Evolutionary conservation across 2,113 vertebrate genomes (phyloP).

Genomic region (Murina feae): DNA sequence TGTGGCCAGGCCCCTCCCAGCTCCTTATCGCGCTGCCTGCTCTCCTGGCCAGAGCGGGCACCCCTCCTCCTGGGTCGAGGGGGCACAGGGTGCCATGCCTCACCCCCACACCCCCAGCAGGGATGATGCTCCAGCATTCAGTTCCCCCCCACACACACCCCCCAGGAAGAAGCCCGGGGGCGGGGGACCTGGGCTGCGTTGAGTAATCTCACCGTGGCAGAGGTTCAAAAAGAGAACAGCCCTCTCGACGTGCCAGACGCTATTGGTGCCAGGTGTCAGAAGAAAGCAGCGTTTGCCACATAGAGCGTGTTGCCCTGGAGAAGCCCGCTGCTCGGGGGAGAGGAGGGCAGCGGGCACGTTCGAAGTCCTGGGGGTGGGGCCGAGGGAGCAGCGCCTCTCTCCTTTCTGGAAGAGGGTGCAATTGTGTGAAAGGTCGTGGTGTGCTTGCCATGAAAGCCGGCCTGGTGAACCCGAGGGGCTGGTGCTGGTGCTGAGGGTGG

Average conservation of each 20-base stretch:
- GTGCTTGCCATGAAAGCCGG: conserved; percentile 12
- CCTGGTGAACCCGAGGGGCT: conserved; percentile 2
- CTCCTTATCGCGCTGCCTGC: neutral
- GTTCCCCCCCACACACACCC: neutral
- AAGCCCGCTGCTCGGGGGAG: conserved; percentile 76
- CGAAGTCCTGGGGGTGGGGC: conserved; percentile 76
- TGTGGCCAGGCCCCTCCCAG: conserved; percentile 71
- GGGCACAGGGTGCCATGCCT: neutral
- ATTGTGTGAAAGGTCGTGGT: conserved; percentile 75
- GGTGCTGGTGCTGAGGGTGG: neutral
- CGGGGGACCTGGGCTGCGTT: conserved; percentile 81
- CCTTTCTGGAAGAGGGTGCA: conserved; percentile 74
- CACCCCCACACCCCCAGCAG: fast-evolving
- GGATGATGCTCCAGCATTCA: too few species aligned
- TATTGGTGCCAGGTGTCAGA: conserved; percentile 94
- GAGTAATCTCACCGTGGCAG: conserved; percentile 90
- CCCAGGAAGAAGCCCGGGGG: neutral
- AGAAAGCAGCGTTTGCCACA: conserved; percentile 83
- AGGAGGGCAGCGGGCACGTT: conserved; percentile 61
- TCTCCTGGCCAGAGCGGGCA: conserved; percentile 27
- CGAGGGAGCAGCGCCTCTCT: conserved; percentile 37
- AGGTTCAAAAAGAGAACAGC: conserved; percentile 88
- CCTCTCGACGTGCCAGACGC: conserved; percentile 82
- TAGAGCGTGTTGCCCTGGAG: conserved; percentile 89
- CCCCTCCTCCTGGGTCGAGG: neutral